Evolutionary conservation across 2,797 vertebrate species (phyloP).

Genomic region (Allobates femoralis): DNA sequence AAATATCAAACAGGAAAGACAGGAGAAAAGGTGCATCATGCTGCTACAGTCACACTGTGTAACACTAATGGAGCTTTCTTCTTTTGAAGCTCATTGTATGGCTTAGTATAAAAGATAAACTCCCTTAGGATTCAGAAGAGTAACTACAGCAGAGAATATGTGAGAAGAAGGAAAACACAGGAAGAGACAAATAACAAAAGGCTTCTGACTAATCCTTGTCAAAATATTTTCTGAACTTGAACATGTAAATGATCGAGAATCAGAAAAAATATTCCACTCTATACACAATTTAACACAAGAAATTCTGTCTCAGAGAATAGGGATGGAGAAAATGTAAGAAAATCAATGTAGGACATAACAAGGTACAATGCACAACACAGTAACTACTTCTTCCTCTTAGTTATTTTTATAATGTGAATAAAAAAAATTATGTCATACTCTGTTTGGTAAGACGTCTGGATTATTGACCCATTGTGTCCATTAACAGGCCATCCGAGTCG

Average conservation of each 20-base stretch:
- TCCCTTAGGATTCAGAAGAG: slow-evolving; percentile 60
- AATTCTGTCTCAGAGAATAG: neutral
- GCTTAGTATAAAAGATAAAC: slow-evolving; percentile 58
- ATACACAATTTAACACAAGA: slow-evolving; percentile 8
- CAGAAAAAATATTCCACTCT: neutral
- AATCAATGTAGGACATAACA: neutral
- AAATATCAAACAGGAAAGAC: slow-evolving; percentile 59
- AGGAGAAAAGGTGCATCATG: slow-evolving; percentile 55
- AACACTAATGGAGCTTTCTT: slow-evolving; percentile 64
- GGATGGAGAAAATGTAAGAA: neutral
- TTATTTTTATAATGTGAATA: slow-evolving; percentile 21
- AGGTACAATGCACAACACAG: neutral
- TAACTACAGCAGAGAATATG: slow-evolving; percentile 56
- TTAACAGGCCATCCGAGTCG: slow-evolving; percentile 91
- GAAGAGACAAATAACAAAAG: slow-evolving; percentile 34
- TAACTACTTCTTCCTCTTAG: neutral
- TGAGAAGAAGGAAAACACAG: slow-evolving; percentile 49
- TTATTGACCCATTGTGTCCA: slow-evolving; percentile 83
- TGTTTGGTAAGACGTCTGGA: slow-evolving; percentile 90
- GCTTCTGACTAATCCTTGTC: slow-evolving; percentile 50
- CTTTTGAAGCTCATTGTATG: slow-evolving; percentile 61
- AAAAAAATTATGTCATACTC: slow-evolving; percentile 79
- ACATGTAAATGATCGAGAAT: slow-evolving; percentile 32
- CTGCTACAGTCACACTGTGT: slow-evolving; percentile 63
- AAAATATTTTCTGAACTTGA: slow-evolving; percentile 50